Base-by-base conservation (phyloP, 2,113 vertebrate species). In the Apodemus speciosus region DNA sequence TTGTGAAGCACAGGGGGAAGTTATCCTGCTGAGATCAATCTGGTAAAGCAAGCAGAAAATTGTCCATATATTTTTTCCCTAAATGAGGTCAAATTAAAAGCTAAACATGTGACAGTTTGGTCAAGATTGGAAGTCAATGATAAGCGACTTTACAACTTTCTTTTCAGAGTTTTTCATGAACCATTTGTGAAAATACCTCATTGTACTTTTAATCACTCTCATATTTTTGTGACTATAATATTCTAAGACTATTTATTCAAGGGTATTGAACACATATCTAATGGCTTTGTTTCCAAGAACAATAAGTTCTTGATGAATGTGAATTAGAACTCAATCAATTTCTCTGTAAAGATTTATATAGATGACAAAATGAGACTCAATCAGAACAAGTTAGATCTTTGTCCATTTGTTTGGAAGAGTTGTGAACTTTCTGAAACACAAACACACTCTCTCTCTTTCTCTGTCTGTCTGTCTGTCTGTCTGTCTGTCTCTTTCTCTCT, bases 211-310 rank as follows among this genome's bases (percentile, higher is more conserved):
- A 86, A 75, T 91, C 60, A 81, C 6, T 75, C 51, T 92, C 46
- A 27, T 87, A 90, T 40, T 94, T 90, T 95, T 60, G 5, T 30
- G 64, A 60, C 32, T 93, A 93, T 95, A 94, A 92, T 95, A 85
- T 89, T 85, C 84, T 93, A 90, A 97, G 51, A 89, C 35, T 14
- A 90, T 94, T 90, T 64, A 94, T 89, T 96, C 25, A 91, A 93
- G 60, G 76, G 71, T 88, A 95, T 60, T 96, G 71, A 95, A 89
- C 76, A 85, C 51, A 80, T 89, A 25, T 81, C 46, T 94, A 96
- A 95, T 95, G 91, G 56, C 53, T 94, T 96, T 66, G 83, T 85
- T 94, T 96, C 83, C 72, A 94, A 85, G 32, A 79, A 35, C 49
- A 80, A n/a, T 68, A 68, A 75, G 40, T 80, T 93, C 23, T 94